Base-by-base conservation (phyloP, 1,140 invertebrate genomes). In the Lamellibrachia luymesi region DNA sequence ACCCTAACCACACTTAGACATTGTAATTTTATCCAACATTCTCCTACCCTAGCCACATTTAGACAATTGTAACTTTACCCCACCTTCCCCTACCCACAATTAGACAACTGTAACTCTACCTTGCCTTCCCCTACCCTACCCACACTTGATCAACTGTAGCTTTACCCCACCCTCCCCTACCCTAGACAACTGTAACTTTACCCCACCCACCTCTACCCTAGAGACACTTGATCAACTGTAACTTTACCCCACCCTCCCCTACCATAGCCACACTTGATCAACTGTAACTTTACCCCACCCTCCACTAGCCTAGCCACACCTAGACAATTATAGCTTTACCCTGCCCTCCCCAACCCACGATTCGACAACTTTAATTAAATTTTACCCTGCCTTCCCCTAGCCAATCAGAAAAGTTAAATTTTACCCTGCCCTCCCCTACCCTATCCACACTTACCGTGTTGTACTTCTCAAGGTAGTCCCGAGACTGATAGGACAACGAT, bases 391-490 rank as follows among this genome's bases (percentile, higher is more conserved):
- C 64, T 17, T 80, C 64, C 64, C 17, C 5, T 80, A 22, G n/a
- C 13, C 80, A 90, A n/a, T 17, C 80, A 17, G 13, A 90, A 17
- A n/a, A n/a, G 80, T 90, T 90, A 90, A 90, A 91, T 51, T 50
- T 50, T 91, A 4, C 49, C 49, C 49, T 8, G 50, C 50, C 8
- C 27, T 56, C 4, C 92, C 51, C 51, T 49, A 38, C 25, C 38
- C 27, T 92, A 51, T 91, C 91, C 10, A 7, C 91, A 92, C 97
- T 97, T 97, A 98, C 98, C 95, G 98, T 98, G 95, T 98, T 97
- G 96, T 98, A 98, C 96, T 98, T 98, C 96, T 98, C 98, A 94
- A 98, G 97, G 96, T 98, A 98, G 96, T 98, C 98, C 95, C 97
- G 97, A 94, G 94, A 56, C 89, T 95, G 95, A 92, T 92, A 92